These are phyloP conservation scores for Tenthredo livida DNA, from an alignment of 2,888 invertebrate genomes.

Conservation along the genomic window DNA sequence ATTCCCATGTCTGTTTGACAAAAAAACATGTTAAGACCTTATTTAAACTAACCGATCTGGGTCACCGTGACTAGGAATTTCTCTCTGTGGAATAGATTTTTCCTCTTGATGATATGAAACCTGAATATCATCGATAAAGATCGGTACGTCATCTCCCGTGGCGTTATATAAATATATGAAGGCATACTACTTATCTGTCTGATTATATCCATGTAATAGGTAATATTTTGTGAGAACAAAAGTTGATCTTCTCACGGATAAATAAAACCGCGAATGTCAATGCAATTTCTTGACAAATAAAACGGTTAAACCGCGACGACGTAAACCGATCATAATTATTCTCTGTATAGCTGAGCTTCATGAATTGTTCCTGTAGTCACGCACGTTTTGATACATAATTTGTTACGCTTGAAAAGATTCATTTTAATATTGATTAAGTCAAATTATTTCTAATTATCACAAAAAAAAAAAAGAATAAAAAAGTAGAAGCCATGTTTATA, in stretches of 20 bases:
- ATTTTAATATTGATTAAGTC: background rate
- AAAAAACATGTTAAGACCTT: conserved; percentile 8
- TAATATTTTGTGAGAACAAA: background rate
- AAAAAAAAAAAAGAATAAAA: background rate
- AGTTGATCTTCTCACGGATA: background rate
- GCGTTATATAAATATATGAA: background rate
- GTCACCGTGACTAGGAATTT: conserved; percentile 11
- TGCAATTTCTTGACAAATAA: background rate
- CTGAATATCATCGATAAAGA: background rate
- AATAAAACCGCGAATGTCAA: conserved; percentile 1
- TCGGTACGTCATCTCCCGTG: background rate
- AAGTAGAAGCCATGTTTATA: background rate
- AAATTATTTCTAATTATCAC: background rate
- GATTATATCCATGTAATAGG: background rate
- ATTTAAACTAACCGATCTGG: background rate
- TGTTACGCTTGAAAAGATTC: background rate
- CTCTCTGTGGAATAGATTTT: background rate
- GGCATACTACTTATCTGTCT: background rate
- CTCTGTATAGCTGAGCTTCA: background rate
- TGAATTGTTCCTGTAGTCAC: background rate
- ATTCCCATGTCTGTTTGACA: conserved; percentile 1
- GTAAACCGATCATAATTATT: background rate
- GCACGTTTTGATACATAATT: background rate
- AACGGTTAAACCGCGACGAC: background rate
- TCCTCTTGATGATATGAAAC: background rate